A percentile compares a stretch with the other conserved stretches of the same genome.
Conservation (phyloP, 1,140 invertebrate species). For the Lethrus apterus region DNA sequence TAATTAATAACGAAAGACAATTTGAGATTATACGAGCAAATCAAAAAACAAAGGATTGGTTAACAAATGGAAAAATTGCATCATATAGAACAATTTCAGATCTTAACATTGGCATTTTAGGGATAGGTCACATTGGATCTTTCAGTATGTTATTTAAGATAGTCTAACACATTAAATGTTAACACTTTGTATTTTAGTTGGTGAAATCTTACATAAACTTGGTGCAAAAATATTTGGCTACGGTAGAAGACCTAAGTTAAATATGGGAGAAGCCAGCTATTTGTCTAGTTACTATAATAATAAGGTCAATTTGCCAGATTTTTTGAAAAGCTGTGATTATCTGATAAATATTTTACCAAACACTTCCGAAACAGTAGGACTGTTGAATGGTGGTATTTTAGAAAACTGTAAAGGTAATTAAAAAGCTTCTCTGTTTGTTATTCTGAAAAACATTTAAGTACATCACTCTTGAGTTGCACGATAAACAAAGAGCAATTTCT, state of each 20-base stretch:
- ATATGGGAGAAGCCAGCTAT: slow-evolving; percentile 28
- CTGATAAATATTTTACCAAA: slow-evolving; percentile 50
- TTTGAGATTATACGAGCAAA: slow-evolving; percentile 39
- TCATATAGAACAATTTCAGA: slow-evolving; percentile 41
- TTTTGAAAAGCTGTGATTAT: slow-evolving; percentile 50
- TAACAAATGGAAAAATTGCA: slow-evolving; percentile 34
- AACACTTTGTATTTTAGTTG: slow-evolving; percentile 36
- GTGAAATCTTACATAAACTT: slow-evolving; percentile 39
- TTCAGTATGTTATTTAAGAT: slow-evolving; percentile 36
- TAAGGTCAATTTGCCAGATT: slow-evolving; percentile 36
- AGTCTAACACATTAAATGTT: background rate
- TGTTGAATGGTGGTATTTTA: slow-evolving; percentile 46
- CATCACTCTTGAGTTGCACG: background rate
- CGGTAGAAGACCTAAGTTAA: slow-evolving; percentile 36
- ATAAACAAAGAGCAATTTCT: background rate
- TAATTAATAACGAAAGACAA: slow-evolving; percentile 46
- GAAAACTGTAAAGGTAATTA: slow-evolving; percentile 36
- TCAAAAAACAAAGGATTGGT: slow-evolving; percentile 41
- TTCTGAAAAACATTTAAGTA: too few species aligned
- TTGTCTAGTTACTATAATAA: slow-evolving; percentile 35
- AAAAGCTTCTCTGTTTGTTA: too few species aligned
- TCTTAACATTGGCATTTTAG: slow-evolving; percentile 47
- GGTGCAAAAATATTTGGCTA: slow-evolving; percentile 35
- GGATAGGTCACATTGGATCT: slow-evolving; percentile 45
- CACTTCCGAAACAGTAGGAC: slow-evolving; percentile 45